Percentiles rank a stretch among this genome's conserved stretches.
phyloP scores from a whole-genome alignment of 2,888 invertebrate species.

The Drosophila nigricruria region DNA sequence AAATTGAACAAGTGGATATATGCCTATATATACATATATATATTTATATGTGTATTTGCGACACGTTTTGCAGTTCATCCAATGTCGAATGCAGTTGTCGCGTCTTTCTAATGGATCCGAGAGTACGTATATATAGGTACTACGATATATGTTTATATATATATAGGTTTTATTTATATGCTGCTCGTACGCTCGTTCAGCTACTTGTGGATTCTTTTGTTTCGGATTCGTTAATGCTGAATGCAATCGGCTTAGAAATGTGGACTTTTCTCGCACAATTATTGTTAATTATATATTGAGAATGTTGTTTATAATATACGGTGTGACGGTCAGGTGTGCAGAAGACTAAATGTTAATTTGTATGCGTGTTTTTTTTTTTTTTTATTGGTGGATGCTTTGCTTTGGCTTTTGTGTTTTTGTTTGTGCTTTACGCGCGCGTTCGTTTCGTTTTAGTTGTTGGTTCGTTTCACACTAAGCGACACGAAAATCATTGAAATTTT shows the following conservation, averaged over 20 bases:
- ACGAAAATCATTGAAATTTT: slow-evolving; percentile 70
- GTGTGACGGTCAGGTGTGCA: slow-evolving; percentile 11
- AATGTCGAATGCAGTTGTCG: slow-evolving; percentile 59
- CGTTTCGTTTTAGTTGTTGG: slow-evolving; percentile 84
- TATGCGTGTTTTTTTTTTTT: slow-evolving; percentile 14
- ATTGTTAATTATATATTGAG: slow-evolving; percentile 34
- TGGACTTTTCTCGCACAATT: slow-evolving; percentile 33
- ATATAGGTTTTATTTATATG: slow-evolving; percentile 50
- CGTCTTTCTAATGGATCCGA: slow-evolving; percentile 26
- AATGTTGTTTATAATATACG: slow-evolving; percentile 56
- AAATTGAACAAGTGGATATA: background rate
- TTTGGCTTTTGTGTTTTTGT: slow-evolving; percentile 34
- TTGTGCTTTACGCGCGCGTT: slow-evolving; percentile 77
- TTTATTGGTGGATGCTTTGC: slow-evolving; percentile 22
- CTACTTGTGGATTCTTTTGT: slow-evolving; percentile 75
- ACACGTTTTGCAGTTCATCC: slow-evolving; percentile 37
- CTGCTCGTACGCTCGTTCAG: slow-evolving; percentile 49
- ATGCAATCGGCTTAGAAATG: slow-evolving; percentile 32
- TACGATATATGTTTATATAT: too few species aligned
- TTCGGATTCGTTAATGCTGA: slow-evolving; percentile 29
- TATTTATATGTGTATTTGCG: slow-evolving; percentile 2
- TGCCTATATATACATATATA: slow-evolving; percentile 8
- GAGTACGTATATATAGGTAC: slow-evolving; percentile 9
- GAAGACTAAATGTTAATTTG: slow-evolving; percentile 39
- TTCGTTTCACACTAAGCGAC: slow-evolving; percentile 84